These are phyloP conservation scores for Coelinius sp. DNA, from an alignment of 2,888 invertebrate species.

Conservation along the genomic window DNA sequence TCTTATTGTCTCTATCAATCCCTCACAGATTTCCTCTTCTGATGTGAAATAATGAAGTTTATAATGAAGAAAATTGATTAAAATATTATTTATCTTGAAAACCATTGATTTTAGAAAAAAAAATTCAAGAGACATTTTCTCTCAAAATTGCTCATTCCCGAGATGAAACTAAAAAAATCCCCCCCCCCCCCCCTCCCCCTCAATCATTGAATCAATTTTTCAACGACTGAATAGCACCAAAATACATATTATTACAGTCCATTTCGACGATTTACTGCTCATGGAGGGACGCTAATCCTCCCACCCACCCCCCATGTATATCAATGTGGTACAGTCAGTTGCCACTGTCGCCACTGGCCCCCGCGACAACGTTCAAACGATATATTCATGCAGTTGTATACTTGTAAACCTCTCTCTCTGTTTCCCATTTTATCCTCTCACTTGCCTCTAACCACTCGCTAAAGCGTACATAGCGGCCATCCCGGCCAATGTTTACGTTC, in stretches of 20 bases:
- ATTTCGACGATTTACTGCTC: neutral
- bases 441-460: slow-evolving; percentile 27
- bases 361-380: neutral
- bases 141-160: too few relatives aligned
- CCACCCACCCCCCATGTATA: neutral
- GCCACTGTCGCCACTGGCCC: neutral
- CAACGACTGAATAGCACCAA: too few relatives aligned
- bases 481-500: slow-evolving; percentile 49
- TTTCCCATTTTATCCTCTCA: slow-evolving; percentile 26
- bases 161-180: too few relatives aligned
- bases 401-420: neutral
- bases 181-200: too few relatives aligned
- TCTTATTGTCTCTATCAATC: slow-evolving; percentile 11
- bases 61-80: too few relatives aligned
- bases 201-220: too few relatives aligned
- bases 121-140: too few relatives aligned
- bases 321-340: neutral
- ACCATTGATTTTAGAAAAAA: neutral
- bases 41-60: too few relatives aligned
- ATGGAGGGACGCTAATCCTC: neutral
- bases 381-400: too few relatives aligned
- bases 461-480: slow-evolving; percentile 17
- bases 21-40: neutral
- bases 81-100: neutral
- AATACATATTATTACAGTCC: neutral